Base-by-base conservation (phyloP, 2,797 vertebrate genomes). In the Lycodopsis pacificus region DNA sequence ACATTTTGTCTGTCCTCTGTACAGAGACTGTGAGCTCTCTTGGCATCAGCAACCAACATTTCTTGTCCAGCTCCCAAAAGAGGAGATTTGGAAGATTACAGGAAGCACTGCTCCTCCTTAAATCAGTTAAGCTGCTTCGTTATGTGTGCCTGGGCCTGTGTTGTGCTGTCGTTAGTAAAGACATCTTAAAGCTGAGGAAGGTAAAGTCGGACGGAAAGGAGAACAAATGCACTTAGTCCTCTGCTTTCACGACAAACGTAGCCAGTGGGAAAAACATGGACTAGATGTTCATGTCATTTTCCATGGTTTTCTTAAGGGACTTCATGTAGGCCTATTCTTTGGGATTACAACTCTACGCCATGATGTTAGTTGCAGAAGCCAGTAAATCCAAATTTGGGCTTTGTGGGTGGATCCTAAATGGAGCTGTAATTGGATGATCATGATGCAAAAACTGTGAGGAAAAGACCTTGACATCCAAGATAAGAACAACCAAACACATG, bases 11-110 rank as follows among this genome's bases (percentile, higher is more conserved):
- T 32, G n/a, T 68, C 73, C 49, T 64, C 56, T 80, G n/a, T 49
- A 42, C 49, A 53, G 71, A 80, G 53, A 77, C 74, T 57, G 32
- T 65, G 32, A 71, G 68, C 77, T 71, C 65, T 84, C 71, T 80
- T 89, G 82, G 88, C 84, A 72, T 79, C 42, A 61, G 3, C 64
- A 78, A 75, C 65, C 42, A 19, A 59, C 56, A 81, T 82, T 72
- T 88, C 84, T 89, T 90, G 90, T 87, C 72, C 54, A 30, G 36
- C 59, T 83, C 85, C 92, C 89, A 92, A 89, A 87, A 80, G 56
- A 62, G 76, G 44, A 87, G 89, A 91, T 91, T 91, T 91, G 53
- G 46, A 44, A 83, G 85, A 77, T 92, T 91, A 86, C 58, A 85
- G 71, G 82, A 86, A 4, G 32, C 44, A 36, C 68, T 36, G 46